Base-by-base conservation (phyloP, 2,797 vertebrate species). In the Sparus aurata region DNA sequence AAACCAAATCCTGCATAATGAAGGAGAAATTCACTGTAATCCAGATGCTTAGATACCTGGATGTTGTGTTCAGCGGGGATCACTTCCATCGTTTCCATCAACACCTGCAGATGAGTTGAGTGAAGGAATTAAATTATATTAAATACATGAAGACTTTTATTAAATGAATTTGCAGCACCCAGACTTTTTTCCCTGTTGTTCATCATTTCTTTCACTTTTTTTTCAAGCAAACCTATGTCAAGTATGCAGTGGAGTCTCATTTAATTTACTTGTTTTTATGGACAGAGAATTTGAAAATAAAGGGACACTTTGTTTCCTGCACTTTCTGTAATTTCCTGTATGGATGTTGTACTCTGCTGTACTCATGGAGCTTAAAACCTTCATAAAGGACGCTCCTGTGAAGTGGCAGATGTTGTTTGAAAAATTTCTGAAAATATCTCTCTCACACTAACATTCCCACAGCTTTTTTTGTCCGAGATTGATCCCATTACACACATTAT, bases 1-100 rank as follows among this genome's bases (percentile, higher is more conserved):
- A 30, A 63, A 30, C 4, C 2, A 47, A 71, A 66, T 72, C 90
- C 88, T 87, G 84, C 91, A 84, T 86, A 87, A 90, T 91, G 77
- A 92, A 86, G 85, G 59, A 87, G 86, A 91, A 89, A 82, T 87
- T 87, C 80, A 34, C 79, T 88, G 73, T 92, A 91, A 92, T 91
- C 85, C 87, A 58, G 20, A 34, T 20, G 38, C 23, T 2, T 58
- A 45, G 57, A 70, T 27, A 50, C 4, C 23, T 60, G 47, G 10
- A 62, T 59, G 2, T 63, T 64, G 65, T 30, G 3, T 59, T 63
- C 18, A 23, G 12, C 6, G 1, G 22, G 12, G 30, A 43, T 76
- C 38, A 27, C n/a, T 12, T 57, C 13, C 54, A 22, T 18, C 27
- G 0, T 53, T 50, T 54, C 61, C 41, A 43, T 52, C 61, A 52